Evolutionary conservation across 2,797 vertebrate species (phyloP).

Genomic region (Glossophaga mutica): DNA sequence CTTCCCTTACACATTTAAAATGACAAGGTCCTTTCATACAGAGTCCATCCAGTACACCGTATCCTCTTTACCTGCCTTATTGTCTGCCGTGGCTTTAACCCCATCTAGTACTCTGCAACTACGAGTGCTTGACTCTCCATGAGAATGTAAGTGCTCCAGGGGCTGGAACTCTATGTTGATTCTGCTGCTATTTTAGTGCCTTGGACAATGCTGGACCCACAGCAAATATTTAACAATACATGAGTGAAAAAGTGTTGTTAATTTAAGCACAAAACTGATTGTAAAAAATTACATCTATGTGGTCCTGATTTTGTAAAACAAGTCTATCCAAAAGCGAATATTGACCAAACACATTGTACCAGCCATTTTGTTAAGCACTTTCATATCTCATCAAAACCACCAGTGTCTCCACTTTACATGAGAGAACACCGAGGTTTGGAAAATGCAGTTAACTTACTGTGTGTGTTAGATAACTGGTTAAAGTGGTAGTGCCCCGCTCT

Average conservation of each 20-base stretch:
- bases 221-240: not conserved
- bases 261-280: not conserved
- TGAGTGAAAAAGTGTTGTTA: not conserved
- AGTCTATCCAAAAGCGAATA: not conserved
- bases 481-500: not conserved
- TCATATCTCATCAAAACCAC: not conserved
- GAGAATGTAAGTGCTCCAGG: not conserved
- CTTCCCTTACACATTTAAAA: not conserved
- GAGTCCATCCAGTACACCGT: not conserved
- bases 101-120: not conserved
- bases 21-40: not conserved
- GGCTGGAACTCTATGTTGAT: not conserved
- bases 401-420: not conserved
- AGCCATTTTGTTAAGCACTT: not conserved
- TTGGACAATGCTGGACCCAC: not conserved
- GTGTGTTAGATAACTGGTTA: not conserved
- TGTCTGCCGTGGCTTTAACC: not conserved
- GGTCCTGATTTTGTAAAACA: not conserved
- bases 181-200: not conserved
- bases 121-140: not conserved
- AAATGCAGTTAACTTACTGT: not conserved
- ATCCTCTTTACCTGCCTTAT: not conserved
- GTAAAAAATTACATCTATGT: not conserved
- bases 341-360: not conserved
- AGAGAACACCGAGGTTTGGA: not conserved